Base-by-base conservation (phyloP, 2,113 vertebrate species). In the Ochotona curzoniae region DNA sequence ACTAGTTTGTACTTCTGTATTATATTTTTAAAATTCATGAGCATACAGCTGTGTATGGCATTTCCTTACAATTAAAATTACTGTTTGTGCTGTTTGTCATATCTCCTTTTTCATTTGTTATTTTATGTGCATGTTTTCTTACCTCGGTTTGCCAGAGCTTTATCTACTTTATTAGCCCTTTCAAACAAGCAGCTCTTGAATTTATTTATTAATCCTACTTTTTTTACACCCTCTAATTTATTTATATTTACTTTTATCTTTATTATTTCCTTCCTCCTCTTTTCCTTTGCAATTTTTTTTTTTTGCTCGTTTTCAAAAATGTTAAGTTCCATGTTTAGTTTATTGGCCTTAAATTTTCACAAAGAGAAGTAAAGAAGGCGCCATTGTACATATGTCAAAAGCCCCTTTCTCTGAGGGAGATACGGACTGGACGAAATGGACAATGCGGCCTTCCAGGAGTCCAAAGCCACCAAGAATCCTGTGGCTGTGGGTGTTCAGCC, bases 91-190 rank as follows among this genome's bases (percentile, higher is more conserved):
- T 95, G 60, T 60, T 92, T 95, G 64, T 82, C 95, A 71, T 28
- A 95, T 75, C 38, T 30, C 51, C 82, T 57, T 90, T 92, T 91
- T 88, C 78, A 83, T 91, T 89, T 96, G 80, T 93, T 76, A 79
- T 94, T 96, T 96, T 96, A 89, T 94, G 79, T 86, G 60, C 63
- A 25, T 93, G 61, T 89, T 92, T 94, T 76, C 91, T 94, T 95
- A 73, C 75, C 87, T 78, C 91, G 69, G 69, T 81, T 94, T 96
- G 83, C 63, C 79, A 80, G 86, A 86, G 75, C 91, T 91, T 95
- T 90, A 92, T 90, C 70, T 96, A 95, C 32, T 96, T 96, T 96
- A 94, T 95, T 95, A 94, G 95, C 26, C 38, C 71, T 95, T 95
- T 94, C 75, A 92, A 83, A 67, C 66, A 89, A 78, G 60, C 38